These are phyloP conservation scores for Xyrichtys novacula DNA, from an alignment of 2,797 vertebrate species.

Conservation along the genomic window DNA sequence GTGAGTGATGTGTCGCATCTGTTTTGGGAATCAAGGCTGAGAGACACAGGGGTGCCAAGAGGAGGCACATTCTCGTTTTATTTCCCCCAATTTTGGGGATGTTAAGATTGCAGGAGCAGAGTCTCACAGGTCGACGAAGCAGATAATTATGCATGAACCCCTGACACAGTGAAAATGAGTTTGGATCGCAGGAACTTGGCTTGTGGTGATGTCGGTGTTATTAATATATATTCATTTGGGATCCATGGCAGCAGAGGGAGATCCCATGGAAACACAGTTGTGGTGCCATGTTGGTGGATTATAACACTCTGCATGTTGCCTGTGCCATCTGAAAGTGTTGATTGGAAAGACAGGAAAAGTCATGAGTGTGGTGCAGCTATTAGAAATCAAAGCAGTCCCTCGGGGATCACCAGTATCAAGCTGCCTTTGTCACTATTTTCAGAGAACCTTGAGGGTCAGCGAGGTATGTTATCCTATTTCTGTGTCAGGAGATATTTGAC, in stretches of 20 bases:
- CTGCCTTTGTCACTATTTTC: slow-evolving; percentile 56
- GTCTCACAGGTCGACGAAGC: slow-evolving; percentile 69
- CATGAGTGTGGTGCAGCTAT: slow-evolving; percentile 25
- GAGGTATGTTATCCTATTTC: slow-evolving; percentile 42
- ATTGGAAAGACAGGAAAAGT: slow-evolving; percentile 59
- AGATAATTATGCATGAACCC: slow-evolving; percentile 77
- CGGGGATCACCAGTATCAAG: slow-evolving; percentile 39
- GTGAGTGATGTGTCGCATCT: slow-evolving; percentile 58
- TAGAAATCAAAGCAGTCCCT: slow-evolving; percentile 45
- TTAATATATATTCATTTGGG: slow-evolving; percentile 73
- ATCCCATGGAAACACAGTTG: slow-evolving; percentile 52
- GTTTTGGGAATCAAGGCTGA: slow-evolving; percentile 51
- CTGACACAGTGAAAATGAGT: slow-evolving; percentile 76
- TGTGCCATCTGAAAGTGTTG: slow-evolving; percentile 54
- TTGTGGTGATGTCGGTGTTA: slow-evolving; percentile 67
- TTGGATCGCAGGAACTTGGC: slow-evolving; percentile 69
- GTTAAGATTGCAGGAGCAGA: slow-evolving; percentile 60
- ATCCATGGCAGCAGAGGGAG: slow-evolving; percentile 50
- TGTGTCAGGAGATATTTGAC: slow-evolving; percentile 52
- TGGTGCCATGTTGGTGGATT: slow-evolving; percentile 42
- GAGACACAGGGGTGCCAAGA: slow-evolving; percentile 48
- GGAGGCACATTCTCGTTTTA: slow-evolving; percentile 37
- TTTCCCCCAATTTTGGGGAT: slow-evolving; percentile 60
- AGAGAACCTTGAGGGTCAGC: slow-evolving; percentile 57
- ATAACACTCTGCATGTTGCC: slow-evolving; percentile 44